Evolutionary conservation across 1,140 invertebrate genomes (phyloP).

Genomic region (Diorhabda elongata): DNA sequence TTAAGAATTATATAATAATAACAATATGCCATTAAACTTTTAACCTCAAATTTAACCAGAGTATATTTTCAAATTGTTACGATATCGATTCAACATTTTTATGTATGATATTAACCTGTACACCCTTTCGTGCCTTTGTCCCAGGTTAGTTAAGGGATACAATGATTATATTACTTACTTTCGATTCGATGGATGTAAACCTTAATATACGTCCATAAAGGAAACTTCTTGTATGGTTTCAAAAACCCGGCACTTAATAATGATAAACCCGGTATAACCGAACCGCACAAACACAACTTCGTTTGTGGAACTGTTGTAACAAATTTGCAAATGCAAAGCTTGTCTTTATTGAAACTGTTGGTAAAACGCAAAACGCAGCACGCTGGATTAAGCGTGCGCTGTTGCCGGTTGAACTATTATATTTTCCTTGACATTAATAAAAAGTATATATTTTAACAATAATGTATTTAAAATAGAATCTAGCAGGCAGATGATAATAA

Average conservation of each 20-base stretch:
- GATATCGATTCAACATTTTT: not conserved
- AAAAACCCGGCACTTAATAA: not conserved
- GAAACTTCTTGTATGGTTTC: not conserved
- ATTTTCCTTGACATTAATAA: not conserved
- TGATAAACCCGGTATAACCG: not conserved
- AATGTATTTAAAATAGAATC: no score
- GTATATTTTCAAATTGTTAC: no score
- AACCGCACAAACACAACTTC: slow-evolving; percentile 1
- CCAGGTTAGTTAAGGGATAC: no score
- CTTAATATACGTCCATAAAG: not conserved
- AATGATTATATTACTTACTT: no score
- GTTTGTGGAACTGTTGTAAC: not conserved
- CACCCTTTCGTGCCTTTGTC: no score
- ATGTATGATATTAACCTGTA: no score
- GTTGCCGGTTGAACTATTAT: not conserved
- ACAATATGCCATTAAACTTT: no score
- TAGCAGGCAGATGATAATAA: no score
- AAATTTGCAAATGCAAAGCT: slow-evolving; percentile 7
- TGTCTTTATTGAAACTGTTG: slow-evolving; percentile 5
- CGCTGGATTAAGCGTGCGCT: slow-evolving; percentile 8
- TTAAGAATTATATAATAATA: no score
- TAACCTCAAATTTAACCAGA: no score
- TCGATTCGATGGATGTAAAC: not conserved
- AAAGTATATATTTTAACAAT: no score
- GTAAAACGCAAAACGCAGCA: slow-evolving; percentile 18